Base-by-base conservation (phyloP, 1,140 invertebrate genomes). In the Cecropterus lyciades region DNA sequence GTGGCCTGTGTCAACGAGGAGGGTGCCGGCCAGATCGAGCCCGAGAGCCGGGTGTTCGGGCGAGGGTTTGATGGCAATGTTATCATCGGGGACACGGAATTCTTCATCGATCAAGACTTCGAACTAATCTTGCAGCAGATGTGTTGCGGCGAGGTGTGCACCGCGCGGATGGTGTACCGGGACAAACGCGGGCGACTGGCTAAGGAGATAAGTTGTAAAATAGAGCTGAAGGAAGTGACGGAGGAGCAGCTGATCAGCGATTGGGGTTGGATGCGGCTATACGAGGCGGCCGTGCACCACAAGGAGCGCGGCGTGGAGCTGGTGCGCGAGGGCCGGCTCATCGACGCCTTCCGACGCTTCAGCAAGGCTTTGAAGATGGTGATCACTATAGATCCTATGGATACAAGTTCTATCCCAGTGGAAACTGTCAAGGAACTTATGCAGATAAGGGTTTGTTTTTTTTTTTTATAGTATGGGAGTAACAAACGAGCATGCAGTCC, bases 301-400 rank as follows among this genome's bases (percentile, higher is more conserved):
- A 90, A 92, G 56, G 86, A 88, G 59, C 66, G 75, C 14, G 89
- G 89, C 14, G 86, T 92, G 11, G 65, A 80, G 9, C 56, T 92
- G 40, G 81, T 89, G 0, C 83, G 82, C 49, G 78, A 89, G 16
- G 84, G 85, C 14, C 76, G 83, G 45, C 75, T 87, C 11, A 48
- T 75, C 3, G 87, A 90, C 46, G 89, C 82, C 8, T 92, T 90
- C 55, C 76, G 85, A 7, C 78, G 89, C 20, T 91, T 96, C 80
- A 94, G 92, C 30, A 94, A 94, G 82, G 94, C 94, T 14, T 87
- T 95, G 9, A 96, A 96, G 83, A 92, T 95, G 75, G 56, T 96
- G 7, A 93, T 94, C 46, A 95, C 95, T 7, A 84, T 87, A n/a
- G 94, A 95, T 42, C 94, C 94, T 0, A 83, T 95, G 14, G 76